Base-by-base conservation (phyloP, 2,797 vertebrate genomes). In the Tiaroga cobitis region DNA sequence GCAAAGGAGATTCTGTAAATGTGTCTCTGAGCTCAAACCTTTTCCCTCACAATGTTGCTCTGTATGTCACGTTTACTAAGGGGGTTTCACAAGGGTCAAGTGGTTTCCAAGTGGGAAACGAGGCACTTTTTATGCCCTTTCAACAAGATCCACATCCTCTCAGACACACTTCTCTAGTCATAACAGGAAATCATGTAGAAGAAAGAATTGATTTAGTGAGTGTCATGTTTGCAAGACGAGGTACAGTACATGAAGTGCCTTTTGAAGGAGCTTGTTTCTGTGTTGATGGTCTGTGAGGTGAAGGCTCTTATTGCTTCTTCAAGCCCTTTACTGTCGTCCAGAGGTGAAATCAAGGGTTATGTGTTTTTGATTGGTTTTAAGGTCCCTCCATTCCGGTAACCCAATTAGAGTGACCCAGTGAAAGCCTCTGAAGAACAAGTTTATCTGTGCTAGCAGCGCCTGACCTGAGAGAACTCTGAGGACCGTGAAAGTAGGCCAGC, bases 401-500 rank as follows among this genome's bases (percentile, higher is more conserved):
- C 63, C 74, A 77, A 78, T 77, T 77, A 84, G 63, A 78, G n/a
- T 56, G 43, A 68, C 43, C 82, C 74, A 32, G 6, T 2, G 46
- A 68, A 34, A 84, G 32, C 54, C 41, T 72, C 67, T 81, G 32
- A 81, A 41, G 69, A 29, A 3, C 3, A 34, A 41, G 21, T 13
- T n/a, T 69, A 37, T 73, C 54, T 34, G 18, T 59, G 75, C 18
- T 61, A 34, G 29, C 41, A 79, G 51, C 2, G 54, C 32, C 18
- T 72, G 69, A 63, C 51, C 61, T 73, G 21, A 72, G 32, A 79
- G 68, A 73, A 73, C 37, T 37, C 43, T 0, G 59, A 54, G 76
- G 49, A 56, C 74, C 5, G 43, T 34, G 34, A 67, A 83, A 43
- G 51, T 84, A 70, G 82, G 82, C 65, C 82, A 77, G 69, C 7